phyloP scores from a whole-genome alignment of 2,888 invertebrate species.

The Phanerotoma sp. region DNA sequence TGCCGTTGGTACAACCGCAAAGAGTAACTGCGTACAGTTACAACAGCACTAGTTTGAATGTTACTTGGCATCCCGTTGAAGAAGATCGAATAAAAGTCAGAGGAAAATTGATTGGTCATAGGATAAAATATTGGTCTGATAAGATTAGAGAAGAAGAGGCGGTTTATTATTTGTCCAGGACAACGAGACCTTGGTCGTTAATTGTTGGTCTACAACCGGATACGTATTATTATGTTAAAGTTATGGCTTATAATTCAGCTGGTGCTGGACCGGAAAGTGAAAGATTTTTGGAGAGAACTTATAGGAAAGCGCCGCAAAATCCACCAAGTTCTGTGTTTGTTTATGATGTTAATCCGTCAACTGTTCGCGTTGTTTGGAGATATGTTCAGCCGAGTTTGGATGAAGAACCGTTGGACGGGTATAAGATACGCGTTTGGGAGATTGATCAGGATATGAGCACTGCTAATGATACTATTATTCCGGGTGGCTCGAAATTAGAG shows the following conservation, averaged over 20 bases:
- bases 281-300: constrained; percentile 82
- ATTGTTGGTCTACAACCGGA: constrained; percentile 93
- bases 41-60: constrained; percentile 91
- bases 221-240: constrained; percentile 90
- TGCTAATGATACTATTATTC: constrained; percentile 81
- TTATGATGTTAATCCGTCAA: constrained; percentile 80
- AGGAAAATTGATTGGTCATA: constrained; percentile 89
- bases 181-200: constrained; percentile 80
- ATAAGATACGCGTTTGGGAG: constrained; percentile 94
- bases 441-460: constrained; percentile 91
- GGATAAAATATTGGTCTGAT: constrained; percentile 91
- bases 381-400: constrained; percentile 87
- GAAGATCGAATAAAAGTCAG: constrained; percentile 80
- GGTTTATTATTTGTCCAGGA: constrained; percentile 82
- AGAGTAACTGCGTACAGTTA: constrained; percentile 74
- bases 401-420: constrained; percentile 93
- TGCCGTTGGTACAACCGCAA: constrained; percentile 87
- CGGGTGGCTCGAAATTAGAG: constrained; percentile 76
- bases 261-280: constrained; percentile 97
- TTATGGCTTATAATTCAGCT: constrained; percentile 95
- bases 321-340: constrained; percentile 92
- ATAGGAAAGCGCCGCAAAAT: constrained; percentile 89
- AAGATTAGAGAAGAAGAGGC: constrained; percentile 73
- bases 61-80: constrained; percentile 87
- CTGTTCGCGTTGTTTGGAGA: constrained; percentile 87